phyloP scores from a whole-genome alignment of 2,888 invertebrate species.

The Aplocera efformata region DNA sequence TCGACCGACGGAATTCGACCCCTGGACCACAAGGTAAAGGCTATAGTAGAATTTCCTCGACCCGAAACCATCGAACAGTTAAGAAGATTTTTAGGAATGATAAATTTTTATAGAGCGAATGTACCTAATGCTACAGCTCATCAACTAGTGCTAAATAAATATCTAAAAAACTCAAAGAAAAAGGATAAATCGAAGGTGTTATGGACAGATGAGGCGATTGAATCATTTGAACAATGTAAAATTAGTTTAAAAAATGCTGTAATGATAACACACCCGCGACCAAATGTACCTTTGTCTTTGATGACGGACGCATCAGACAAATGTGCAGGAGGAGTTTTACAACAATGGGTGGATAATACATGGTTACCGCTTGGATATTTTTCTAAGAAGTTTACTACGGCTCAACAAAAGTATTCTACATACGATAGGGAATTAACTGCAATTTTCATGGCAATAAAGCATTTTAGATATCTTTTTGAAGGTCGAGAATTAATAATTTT shows the following conservation, averaged over 20 bases:
- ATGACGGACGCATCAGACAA: conserved; percentile 19
- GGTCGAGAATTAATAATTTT: conserved; percentile 14
- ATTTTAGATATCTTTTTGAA: conserved; percentile 17
- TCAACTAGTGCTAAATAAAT: conserved; percentile 10
- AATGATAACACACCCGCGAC: conserved; percentile 12
- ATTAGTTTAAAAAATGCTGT: conserved; percentile 10
- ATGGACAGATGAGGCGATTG: conserved; percentile 10
- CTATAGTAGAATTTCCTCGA: too few species aligned
- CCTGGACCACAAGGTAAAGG: too few species aligned
- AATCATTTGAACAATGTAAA: conserved; percentile 13
- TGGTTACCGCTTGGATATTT: conserved; percentile 17
- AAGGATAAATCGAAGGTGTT: too few species aligned
- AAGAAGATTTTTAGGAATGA: conserved; percentile 36
- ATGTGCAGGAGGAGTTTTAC: conserved; percentile 14
- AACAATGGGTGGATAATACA: conserved; percentile 9
- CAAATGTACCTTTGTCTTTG: conserved; percentile 8
- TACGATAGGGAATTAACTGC: conserved; percentile 19
- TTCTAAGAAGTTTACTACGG: conserved; percentile 9
- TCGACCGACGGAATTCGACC: too few species aligned
- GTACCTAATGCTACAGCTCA: conserved; percentile 30
- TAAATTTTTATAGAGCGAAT: conserved; percentile 44
- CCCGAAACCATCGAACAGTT: too few species aligned
- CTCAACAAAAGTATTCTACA: conserved; percentile 16
- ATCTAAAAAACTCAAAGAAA: conserved; percentile 10
- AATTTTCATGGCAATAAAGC: conserved; percentile 12